Evolutionary conservation across 1,140 invertebrate species (phyloP), one percentile per base, ranked within the genome.

Genomic region (Halesus radiatus): DNA sequence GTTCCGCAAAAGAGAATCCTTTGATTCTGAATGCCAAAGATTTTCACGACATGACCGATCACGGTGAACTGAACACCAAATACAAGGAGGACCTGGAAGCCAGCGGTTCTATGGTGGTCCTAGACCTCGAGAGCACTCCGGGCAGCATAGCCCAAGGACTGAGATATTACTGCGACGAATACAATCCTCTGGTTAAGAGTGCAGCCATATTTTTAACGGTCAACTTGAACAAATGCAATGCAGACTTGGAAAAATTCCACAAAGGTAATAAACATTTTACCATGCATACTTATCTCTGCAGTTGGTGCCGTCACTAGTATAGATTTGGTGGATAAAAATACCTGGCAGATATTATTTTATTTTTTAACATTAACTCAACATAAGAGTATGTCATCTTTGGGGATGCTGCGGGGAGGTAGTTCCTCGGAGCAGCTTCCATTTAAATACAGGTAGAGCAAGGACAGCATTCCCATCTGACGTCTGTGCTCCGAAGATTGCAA

Each of bases 121-220:
- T 18, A 10, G 53, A 64, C 16, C 16, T 79, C 3, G 78, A 79
- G 18, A 79, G 62, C 7, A 56, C 73, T 15, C 15, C 23, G 20
- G 78, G 78, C 15, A 66, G 22, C 3, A 60, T 72, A 16, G 78
- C 78, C 13, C 78, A 79, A 60, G 78, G 78, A 1, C 29, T 79
- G 16, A 68, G 68, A 10, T 73, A 79, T 53, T 72, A 73, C 53
- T 79, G 78, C 29, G 78, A 79, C 18, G 78, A 79, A 26, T 58
- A 79, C 10, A 73, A 45, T 20, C 66, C 54, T 4, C 66, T 73
- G 1, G 68, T 72, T 7, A 20, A 22, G n/a, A 29, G 37, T 7
- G 52, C 78, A 16, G 78, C 68, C 78, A 79, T 79, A 23, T 73
- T 79, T 8, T 26, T 79, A 15, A 79, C 62, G 7, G 54, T 79